Percentiles rank a stretch among this genome's conserved stretches.
These are phyloP conservation scores for Amphibalanus amphitrite DNA, from an alignment of 1,140 invertebrate species.

Conservation along the genomic window DNA sequence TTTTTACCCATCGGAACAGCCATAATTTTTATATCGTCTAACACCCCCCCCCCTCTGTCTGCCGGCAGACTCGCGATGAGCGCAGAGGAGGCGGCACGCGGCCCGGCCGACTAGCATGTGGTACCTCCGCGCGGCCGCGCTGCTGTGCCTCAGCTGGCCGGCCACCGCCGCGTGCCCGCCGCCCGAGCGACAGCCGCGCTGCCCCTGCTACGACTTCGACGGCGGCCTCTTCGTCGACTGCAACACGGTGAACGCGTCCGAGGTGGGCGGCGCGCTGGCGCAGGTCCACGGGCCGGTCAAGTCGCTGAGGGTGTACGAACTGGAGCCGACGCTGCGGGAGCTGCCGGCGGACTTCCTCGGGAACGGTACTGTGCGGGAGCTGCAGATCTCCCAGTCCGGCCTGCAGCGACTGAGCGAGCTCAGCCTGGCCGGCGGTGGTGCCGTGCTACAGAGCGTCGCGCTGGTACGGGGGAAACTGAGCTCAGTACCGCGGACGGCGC, in stretches of 20 bases:
- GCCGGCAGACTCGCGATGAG: not conserved
- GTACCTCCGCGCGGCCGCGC: not conserved
- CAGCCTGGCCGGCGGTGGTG: slow-evolving; percentile 48
- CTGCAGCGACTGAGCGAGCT: slow-evolving; percentile 53
- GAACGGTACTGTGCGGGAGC: slow-evolving; percentile 50
- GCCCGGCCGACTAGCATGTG: not conserved
- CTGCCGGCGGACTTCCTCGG: slow-evolving; percentile 47
- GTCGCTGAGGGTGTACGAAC: slow-evolving; percentile 67
- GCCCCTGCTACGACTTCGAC: slow-evolving; percentile 78
- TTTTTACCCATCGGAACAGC: too few relatives aligned
- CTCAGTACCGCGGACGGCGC: slow-evolving; percentile 58
- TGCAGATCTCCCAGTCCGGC: slow-evolving; percentile 56
- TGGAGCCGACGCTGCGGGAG: slow-evolving; percentile 52
- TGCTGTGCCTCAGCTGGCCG: not conserved
- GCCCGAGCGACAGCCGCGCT: slow-evolving; percentile 49
- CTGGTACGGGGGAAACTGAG: slow-evolving; percentile 60
- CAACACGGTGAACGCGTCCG: slow-evolving; percentile 48
- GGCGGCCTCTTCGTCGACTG: slow-evolving; percentile 79
- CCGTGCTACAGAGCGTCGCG: slow-evolving; percentile 57
- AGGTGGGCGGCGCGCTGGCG: slow-evolving; percentile 32
- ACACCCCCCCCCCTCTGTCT: not conserved
- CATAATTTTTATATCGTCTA: too few relatives aligned
- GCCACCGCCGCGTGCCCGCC: slow-evolving; percentile 39
- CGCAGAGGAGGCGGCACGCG: too few relatives aligned
- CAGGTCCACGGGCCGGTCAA: slow-evolving; percentile 42